Evolutionary conservation across 1,140 invertebrate genomes (phyloP).

Genomic region (Nephotettix cincticeps): DNA sequence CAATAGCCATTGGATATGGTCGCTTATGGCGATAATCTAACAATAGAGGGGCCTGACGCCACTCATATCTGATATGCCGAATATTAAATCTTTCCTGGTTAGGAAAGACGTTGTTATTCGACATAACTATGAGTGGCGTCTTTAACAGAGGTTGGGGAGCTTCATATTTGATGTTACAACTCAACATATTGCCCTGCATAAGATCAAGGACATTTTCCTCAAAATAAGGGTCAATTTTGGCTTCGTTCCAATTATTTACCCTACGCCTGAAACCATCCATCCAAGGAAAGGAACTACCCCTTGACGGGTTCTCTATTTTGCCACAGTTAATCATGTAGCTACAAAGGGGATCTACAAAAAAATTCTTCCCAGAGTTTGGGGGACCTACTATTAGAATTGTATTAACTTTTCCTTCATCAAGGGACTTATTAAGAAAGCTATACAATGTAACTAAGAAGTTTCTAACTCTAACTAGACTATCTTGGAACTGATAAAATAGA

Average conservation of each 20-base stretch:
- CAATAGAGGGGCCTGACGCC: not conserved
- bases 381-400: not conserved
- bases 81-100: not conserved
- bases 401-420: not conserved
- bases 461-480: not conserved
- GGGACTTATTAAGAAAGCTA: not conserved
- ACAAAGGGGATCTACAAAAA: not conserved
- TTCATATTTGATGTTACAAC: not conserved
- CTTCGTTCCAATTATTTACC: not conserved
- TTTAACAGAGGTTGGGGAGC: not conserved
- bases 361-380: not conserved
- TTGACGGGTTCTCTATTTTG: not conserved
- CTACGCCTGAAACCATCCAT: not conserved
- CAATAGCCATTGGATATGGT: not conserved
- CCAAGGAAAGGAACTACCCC: not conserved
- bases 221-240: too few relatives aligned
- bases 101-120: not conserved
- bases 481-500: not conserved
- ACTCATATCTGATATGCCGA: not conserved
- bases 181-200: not conserved
- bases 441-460: not conserved
- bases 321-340: not conserved
- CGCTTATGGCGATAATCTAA: not conserved
- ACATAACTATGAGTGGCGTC: not conserved
- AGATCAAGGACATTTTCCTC: not conserved